A percentile compares a stretch with the other conserved stretches of the same genome.
Conservation (phyloP, 2,797 vertebrate genomes). For the Melanotaenia boesemani region DNA sequence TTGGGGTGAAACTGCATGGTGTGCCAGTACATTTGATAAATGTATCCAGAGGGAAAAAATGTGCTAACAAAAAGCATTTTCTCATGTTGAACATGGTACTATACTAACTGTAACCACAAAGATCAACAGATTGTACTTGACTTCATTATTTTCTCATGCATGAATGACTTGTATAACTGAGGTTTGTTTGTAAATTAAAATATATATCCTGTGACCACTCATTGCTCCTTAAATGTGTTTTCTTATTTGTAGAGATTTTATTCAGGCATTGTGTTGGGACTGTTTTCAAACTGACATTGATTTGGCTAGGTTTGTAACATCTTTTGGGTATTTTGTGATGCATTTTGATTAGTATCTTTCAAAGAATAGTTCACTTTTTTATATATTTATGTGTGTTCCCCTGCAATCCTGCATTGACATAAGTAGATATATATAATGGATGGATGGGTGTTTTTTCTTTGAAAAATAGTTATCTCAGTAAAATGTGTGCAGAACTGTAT, state of each 20-base stretch:
- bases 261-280: too few relatives aligned
- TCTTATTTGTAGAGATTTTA: background rate
- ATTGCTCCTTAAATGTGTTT: slow-evolving; percentile 1
- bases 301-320: background rate
- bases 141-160: background rate
- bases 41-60: too few relatives aligned
- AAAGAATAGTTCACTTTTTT: background rate
- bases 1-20: too few relatives aligned
- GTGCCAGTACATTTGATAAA: too few relatives aligned
- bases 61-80: background rate
- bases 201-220: background rate
- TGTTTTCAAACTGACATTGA: background rate
- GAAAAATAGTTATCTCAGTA: background rate
- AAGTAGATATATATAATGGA: background rate
- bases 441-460: background rate
- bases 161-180: background rate
- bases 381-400: background rate
- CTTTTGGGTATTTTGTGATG: background rate
- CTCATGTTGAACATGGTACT: background rate
- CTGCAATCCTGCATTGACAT: background rate
- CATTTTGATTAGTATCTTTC: background rate
- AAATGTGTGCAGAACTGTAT: slow-evolving; percentile 15
- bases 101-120: background rate
- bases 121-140: slow-evolving; percentile 12
- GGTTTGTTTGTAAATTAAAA: background rate